A percentile compares a stretch with the other conserved stretches of the same genome.
Evolutionary conservation across 2,113 vertebrate species (phyloP).

Genomic region (Scomber scombrus): DNA sequence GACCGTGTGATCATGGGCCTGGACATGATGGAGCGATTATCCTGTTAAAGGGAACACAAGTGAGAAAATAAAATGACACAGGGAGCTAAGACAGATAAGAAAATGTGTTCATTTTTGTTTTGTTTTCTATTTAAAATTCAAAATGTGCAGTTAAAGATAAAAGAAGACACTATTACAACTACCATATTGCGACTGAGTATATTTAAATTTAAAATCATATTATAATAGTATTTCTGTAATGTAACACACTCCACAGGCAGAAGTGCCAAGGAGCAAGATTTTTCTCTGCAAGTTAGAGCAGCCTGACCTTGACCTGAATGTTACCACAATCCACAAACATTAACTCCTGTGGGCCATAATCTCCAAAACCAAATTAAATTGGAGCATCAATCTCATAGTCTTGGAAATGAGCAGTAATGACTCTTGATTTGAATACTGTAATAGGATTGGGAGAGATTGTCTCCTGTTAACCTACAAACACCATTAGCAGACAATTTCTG

Average conservation of each 20-base stretch:
- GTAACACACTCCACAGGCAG: constrained; percentile 27
- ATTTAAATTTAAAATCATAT: background rate
- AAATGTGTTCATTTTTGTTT: background rate
- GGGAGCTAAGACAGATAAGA: background rate
- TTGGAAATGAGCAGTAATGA: constrained; percentile 75
- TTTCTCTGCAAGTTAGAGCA: constrained; percentile 61
- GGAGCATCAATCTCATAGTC: constrained; percentile 76
- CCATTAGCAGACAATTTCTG: constrained; percentile 68
- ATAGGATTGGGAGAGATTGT: constrained; percentile 73
- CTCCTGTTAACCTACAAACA: constrained; percentile 82
- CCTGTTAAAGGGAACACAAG: constrained; percentile 81
- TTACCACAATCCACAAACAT: constrained; percentile 73
- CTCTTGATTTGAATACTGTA: constrained; percentile 75
- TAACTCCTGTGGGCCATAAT: constrained; percentile 80
- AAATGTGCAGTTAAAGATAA: background rate
- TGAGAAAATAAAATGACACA: constrained; percentile 10
- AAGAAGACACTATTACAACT: background rate
- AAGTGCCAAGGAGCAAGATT: constrained; percentile 4
- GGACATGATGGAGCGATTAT: constrained; percentile 99
- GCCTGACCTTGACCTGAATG: constrained; percentile 85
- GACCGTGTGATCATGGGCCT: constrained; percentile 98
- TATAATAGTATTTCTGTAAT: background rate
- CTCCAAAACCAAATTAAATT: constrained; percentile 82
- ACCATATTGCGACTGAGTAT: background rate
- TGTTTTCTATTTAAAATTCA: constrained; percentile 8